Evolutionary conservation across 2,888 invertebrate genomes (phyloP).

Genomic region (Brenthis hecate): DNA sequence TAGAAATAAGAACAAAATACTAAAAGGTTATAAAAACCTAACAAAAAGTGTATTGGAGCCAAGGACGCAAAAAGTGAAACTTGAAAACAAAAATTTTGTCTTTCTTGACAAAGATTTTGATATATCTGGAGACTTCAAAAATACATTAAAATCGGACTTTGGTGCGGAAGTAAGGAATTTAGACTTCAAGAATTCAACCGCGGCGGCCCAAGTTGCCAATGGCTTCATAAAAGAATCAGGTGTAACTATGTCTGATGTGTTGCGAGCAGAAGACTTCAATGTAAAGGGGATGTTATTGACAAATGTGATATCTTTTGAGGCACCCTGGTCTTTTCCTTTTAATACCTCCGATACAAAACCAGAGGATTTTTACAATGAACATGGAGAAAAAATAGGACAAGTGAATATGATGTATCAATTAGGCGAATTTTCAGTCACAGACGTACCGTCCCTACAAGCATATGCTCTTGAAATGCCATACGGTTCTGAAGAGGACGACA

Average conservation of each 20-base stretch:
- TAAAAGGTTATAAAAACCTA: conserved; percentile 60
- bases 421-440: conserved; percentile 81
- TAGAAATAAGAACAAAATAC: conserved; percentile 49
- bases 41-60: conserved; percentile 59
- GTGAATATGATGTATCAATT: conserved; percentile 90
- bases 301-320: conserved; percentile 88
- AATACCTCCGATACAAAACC: conserved; percentile 78
- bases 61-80: conserved; percentile 57
- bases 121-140: conserved; percentile 55
- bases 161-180: conserved; percentile 63
- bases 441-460: conserved; percentile 79
- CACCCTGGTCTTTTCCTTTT: conserved; percentile 86
- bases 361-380: conserved; percentile 84
- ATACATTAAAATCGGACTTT: conserved; percentile 60
- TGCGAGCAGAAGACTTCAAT: conserved; percentile 75
- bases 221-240: conserved; percentile 66
- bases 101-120: conserved; percentile 67
- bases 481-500: conserved; percentile 67
- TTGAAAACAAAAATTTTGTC: conserved; percentile 68
- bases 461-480: conserved; percentile 87
- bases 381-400: conserved; percentile 72
- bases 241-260: conserved; percentile 66
- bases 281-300: conserved; percentile 85
- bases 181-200: conserved; percentile 63
- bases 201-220: conserved; percentile 65